Percentiles rank a stretch among this genome's conserved stretches.
phyloP scores from a whole-genome alignment of 2,113 vertebrate species.

The Melospiza georgiana region DNA sequence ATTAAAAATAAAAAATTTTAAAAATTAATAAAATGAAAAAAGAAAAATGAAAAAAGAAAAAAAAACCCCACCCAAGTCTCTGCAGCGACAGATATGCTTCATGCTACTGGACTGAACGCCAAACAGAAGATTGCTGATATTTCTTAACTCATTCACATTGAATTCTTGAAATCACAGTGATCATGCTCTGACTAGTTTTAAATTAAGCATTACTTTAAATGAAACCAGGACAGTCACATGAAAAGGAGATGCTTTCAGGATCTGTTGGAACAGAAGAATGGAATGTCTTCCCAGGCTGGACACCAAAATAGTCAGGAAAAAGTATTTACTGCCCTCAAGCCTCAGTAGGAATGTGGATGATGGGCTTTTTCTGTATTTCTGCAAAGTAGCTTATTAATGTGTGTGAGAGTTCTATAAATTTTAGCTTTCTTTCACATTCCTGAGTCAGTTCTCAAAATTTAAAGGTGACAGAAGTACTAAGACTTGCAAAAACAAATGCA shows the following conservation, averaged over 20 bases:
- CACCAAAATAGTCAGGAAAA: slow-evolving; percentile 69
- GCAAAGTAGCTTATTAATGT: slow-evolving; percentile 42
- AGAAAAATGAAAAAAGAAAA: slow-evolving; percentile 45
- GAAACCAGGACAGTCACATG: slow-evolving; percentile 40
- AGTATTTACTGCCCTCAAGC: slow-evolving; percentile 61
- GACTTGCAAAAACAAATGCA: slow-evolving; percentile 51
- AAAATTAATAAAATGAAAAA: slow-evolving; percentile 56
- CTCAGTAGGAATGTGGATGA: slow-evolving; percentile 55
- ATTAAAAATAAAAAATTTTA: slow-evolving; percentile 54
- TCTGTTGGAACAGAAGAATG: slow-evolving; percentile 59
- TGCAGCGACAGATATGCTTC: slow-evolving; percentile 64
- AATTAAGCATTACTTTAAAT: slow-evolving; percentile 63
- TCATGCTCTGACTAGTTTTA: slow-evolving; percentile 63
- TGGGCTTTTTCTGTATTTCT: slow-evolving; percentile 12
- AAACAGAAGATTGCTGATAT: slow-evolving; percentile 67
- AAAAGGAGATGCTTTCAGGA: slow-evolving; percentile 66
- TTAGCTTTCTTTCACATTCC: slow-evolving; percentile 53
- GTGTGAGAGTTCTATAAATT: slow-evolving; percentile 32
- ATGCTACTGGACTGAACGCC: slow-evolving; percentile 66
- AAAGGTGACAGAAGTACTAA: slow-evolving; percentile 35
- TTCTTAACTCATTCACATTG: slow-evolving; percentile 67
- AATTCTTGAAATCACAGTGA: slow-evolving; percentile 71
- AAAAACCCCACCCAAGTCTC: slow-evolving; percentile 61
- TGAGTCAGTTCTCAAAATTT: slow-evolving; percentile 26
- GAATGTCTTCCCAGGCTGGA: slow-evolving; percentile 69